Base-by-base conservation (phyloP, 2,113 vertebrate species). In the Tonatia bakeri region DNA sequence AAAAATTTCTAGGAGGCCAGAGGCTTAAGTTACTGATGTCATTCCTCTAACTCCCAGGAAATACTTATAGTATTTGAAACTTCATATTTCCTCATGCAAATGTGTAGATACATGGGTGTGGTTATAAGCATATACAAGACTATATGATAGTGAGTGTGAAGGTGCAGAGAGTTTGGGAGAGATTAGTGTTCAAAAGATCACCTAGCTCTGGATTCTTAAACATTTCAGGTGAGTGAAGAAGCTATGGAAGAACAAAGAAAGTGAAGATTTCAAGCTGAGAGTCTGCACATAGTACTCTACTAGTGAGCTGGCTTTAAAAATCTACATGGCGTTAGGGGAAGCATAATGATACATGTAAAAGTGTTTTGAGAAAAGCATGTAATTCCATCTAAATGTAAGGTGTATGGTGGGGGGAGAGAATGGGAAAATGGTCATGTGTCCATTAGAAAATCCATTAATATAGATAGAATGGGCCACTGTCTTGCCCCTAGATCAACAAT, bases 251-350 rank as follows among this genome's bases (percentile, higher is more conserved):
- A 85, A 76, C 4, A 79, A 88, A 82, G 9, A 40, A 80, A 94
- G 61, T 86, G 93, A 85, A 91, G 59, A 93, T 91, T 97, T 93
- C 26, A 91, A 86, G 40, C 61, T 88, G 61, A 67, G 59, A 79
- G 11, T 69, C 61, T 89, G 61, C 82, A 88, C 3, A 67, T 24
- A 56, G 38, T 50, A 12, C 31, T 92, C 38, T 86, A 24, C 72
- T 69, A 90, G 86, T 82, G 22, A 91, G 54, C 2, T 83, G 61
- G 33, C 69, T 79, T 93, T 61, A 38, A 92, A 85, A 85, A 52
- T 33, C 24, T 56, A 86, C 59, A 38, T 70, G 22, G 43, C 75
- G 12, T 52, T 31, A 43, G 17, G 38, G 65, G 38, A 26, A 65
- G 36, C 59, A 77, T 59, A 90, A 56, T 64, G 28, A 64, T 43